Evolutionary conservation across 2,888 invertebrate genomes (phyloP).

Genomic region (Stenoptilia bipunctidactyla): DNA sequence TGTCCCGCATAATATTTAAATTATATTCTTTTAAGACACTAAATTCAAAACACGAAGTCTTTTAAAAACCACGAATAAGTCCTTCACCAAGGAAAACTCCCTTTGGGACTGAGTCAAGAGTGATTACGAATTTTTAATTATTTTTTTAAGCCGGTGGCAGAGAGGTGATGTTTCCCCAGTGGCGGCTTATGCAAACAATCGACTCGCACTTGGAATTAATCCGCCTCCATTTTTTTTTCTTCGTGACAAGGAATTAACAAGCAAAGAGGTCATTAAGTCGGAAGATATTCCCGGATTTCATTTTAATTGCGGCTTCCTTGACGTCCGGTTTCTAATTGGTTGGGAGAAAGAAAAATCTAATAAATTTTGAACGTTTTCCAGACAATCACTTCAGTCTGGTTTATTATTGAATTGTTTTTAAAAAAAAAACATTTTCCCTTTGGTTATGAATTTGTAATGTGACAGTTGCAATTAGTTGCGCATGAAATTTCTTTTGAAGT

Average conservation of each 20-base stretch:
- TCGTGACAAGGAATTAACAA: slow-evolving; percentile 70
- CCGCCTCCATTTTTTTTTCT: slow-evolving; percentile 61
- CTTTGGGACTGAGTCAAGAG: slow-evolving; percentile 62
- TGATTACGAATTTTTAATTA: slow-evolving; percentile 71
- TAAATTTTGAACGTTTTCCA: slow-evolving; percentile 7
- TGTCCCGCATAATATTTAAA: too few species aligned
- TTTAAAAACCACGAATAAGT: slow-evolving; percentile 28
- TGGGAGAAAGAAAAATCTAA: slow-evolving; percentile 40
- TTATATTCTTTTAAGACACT: too few species aligned
- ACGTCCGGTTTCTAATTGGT: slow-evolving; percentile 64
- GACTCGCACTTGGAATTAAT: slow-evolving; percentile 71
- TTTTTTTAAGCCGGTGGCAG: slow-evolving; percentile 70
- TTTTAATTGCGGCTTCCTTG: slow-evolving; percentile 66
- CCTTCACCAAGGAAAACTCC: slow-evolving; percentile 40
- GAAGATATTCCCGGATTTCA: slow-evolving; percentile 64
- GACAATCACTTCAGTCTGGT: slow-evolving; percentile 2
- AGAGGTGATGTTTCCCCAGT: slow-evolving; percentile 66
- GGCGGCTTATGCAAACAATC: slow-evolving; percentile 69
- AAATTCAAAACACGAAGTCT: slow-evolving; percentile 24
- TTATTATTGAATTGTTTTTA: slow-evolving; percentile 2
- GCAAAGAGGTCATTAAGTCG: slow-evolving; percentile 70
- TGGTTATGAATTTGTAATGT: not conserved
- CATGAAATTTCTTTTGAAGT: not conserved
- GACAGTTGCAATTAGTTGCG: slow-evolving; percentile 1
- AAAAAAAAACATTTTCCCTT: slow-evolving; percentile 2